phyloP scores from a whole-genome alignment of 1,140 invertebrate genomes.

The Pseudomyrmex flavicornis region DNA sequence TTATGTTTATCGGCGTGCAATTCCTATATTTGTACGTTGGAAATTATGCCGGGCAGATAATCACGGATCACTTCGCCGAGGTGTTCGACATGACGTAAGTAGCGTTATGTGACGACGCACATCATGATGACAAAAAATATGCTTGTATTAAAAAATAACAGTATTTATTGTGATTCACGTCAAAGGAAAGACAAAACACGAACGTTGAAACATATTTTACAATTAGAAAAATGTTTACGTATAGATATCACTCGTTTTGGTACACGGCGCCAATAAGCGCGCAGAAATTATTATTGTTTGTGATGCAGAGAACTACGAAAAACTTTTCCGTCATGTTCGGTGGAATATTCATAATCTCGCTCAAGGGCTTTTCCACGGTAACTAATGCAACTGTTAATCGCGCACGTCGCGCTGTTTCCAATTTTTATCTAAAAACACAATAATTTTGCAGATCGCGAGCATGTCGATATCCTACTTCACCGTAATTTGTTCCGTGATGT shows the following conservation, averaged over 20 bases:
- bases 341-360: constrained; percentile 18
- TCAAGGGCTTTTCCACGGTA: constrained; percentile 29
- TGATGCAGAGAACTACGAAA: constrained; percentile 19
- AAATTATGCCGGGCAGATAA: constrained; percentile 27
- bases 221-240: neutral
- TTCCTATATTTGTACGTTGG: neutral
- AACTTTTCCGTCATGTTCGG: constrained; percentile 17
- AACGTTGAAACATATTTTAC: constrained; percentile 1
- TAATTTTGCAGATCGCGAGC: neutral
- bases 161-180: neutral
- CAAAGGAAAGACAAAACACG: neutral
- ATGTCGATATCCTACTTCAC: constrained; percentile 20
- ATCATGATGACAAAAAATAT: neutral
- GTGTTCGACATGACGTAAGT: constrained; percentile 29
- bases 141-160: neutral
- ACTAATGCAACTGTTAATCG: neutral
- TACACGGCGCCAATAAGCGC: constrained; percentile 7
- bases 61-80: constrained; percentile 1
- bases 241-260: constrained; percentile 18
- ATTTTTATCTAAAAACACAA: neutral
- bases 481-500: constrained; percentile 13
- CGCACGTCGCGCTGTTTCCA: neutral
- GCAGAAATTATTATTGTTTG: constrained; percentile 21
- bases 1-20: constrained; percentile 3
- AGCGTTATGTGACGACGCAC: neutral